A percentile compares a stretch with the other conserved stretches of the same genome.
Conservation (phyloP, 2,888 invertebrate species). For the Oligia latruncula region DNA sequence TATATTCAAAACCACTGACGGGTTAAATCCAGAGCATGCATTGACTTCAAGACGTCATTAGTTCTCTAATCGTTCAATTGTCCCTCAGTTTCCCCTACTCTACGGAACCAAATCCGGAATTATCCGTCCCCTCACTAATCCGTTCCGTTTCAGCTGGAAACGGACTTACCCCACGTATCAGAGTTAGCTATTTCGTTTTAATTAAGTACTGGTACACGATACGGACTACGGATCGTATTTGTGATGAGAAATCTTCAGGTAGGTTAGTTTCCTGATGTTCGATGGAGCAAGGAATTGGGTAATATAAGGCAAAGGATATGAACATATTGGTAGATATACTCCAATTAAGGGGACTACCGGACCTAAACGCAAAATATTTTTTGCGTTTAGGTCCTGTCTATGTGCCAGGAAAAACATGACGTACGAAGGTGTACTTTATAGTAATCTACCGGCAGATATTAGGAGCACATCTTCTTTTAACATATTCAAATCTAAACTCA, state of each 20-base stretch:
- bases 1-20: conserved; percentile 43
- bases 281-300: conserved; percentile 16
- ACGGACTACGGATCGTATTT: conserved; percentile 18
- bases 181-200: conserved; percentile 55
- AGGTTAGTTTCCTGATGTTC: conserved; percentile 10
- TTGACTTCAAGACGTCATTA: conserved; percentile 47
- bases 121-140: conserved; percentile 52
- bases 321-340: neutral
- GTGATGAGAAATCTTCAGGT: conserved; percentile 20
- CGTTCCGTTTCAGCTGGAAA: conserved; percentile 45
- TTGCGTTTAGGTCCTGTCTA: no score
- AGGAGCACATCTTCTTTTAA: no score
- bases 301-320: neutral
- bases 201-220: conserved; percentile 49
- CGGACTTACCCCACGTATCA: conserved; percentile 42
- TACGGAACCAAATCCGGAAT: conserved; percentile 47
- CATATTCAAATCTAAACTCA: no score
- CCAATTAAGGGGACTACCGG: no score
- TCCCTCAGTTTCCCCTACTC: conserved; percentile 37
- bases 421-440: no score
- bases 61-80: conserved; percentile 46
- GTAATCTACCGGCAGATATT: no score
- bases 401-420: no score
- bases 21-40: conserved; percentile 37
- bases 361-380: no score